Evolutionary conservation across 2,113 vertebrate species (phyloP).

Genomic region (Bettongia penicillata): DNA sequence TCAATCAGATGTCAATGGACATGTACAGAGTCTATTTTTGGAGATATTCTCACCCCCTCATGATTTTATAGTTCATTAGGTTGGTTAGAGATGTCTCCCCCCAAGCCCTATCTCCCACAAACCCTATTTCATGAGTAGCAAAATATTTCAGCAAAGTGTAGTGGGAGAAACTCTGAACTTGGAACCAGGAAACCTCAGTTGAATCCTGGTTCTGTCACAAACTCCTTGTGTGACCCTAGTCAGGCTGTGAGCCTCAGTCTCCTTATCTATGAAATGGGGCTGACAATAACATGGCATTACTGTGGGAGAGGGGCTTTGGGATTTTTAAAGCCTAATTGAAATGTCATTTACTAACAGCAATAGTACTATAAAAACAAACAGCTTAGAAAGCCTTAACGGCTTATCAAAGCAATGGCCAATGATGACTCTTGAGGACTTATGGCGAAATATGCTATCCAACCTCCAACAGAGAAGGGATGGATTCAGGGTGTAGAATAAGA

Average conservation of each 20-base stretch:
- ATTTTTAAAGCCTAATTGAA: background rate
- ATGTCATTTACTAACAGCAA: background rate
- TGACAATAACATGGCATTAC: background rate
- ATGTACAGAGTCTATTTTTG: background rate
- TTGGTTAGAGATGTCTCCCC: background rate
- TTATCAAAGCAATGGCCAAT: background rate
- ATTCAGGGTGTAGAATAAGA: background rate
- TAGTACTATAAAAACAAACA: background rate
- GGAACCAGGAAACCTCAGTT: background rate
- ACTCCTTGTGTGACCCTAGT: background rate
- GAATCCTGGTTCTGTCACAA: background rate
- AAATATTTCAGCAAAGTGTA: background rate
- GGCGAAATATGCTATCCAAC: background rate
- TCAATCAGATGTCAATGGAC: too few relatives aligned
- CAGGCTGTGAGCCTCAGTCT: background rate
- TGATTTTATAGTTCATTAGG: background rate
- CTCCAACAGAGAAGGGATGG: background rate
- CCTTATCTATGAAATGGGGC: background rate
- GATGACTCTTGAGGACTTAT: background rate
- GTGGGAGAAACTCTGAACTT: background rate
- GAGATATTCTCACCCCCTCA: background rate
- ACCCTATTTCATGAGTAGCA: background rate
- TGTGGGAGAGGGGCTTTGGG: background rate
- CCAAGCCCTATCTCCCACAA: background rate
- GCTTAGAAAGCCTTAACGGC: background rate